A percentile compares a stretch with the other conserved stretches of the same genome.
phyloP scores from a whole-genome alignment of 2,797 vertebrate species.

The Sylvia borin region DNA sequence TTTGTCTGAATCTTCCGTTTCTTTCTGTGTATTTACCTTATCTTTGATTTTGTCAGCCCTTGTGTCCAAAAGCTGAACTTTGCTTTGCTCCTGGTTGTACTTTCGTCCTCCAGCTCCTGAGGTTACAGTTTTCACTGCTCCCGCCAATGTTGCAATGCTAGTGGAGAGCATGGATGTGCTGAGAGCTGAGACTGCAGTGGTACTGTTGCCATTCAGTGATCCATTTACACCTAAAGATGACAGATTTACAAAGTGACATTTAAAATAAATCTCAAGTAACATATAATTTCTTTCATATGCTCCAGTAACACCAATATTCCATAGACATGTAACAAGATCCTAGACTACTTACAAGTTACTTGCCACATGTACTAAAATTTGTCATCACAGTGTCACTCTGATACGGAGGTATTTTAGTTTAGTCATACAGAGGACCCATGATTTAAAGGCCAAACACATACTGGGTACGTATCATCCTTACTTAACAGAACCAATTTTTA shows the following conservation, averaged over 20 bases:
- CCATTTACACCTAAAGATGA: conserved; percentile 82
- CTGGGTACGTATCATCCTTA: not conserved
- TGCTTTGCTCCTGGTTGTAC: conserved; percentile 80
- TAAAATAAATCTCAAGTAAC: not conserved
- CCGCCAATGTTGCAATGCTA: conserved; percentile 73
- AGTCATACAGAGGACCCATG: not conserved
- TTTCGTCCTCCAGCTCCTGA: conserved; percentile 79
- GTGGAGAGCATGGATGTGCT: conserved; percentile 75
- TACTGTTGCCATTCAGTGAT: conserved; percentile 83
- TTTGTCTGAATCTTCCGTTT: not conserved
- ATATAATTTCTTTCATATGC: not conserved
- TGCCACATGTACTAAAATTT: not conserved
- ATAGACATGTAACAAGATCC: not conserved
- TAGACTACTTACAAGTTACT: not conserved
- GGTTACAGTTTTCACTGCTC: conserved; percentile 77
- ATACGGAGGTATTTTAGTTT: not conserved
- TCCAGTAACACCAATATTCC: not conserved
- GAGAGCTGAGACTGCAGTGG: conserved; percentile 80
- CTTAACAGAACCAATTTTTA: not conserved
- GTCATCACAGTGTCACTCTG: not conserved
- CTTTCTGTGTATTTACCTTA: conserved; percentile 78
- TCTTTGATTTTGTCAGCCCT: conserved; percentile 84
- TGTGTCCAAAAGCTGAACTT: conserved; percentile 75
- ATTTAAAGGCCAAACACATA: not conserved
- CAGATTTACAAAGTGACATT: not conserved